phyloP scores from a whole-genome alignment of 1,140 invertebrate species.

The Chlorops oryzae region DNA sequence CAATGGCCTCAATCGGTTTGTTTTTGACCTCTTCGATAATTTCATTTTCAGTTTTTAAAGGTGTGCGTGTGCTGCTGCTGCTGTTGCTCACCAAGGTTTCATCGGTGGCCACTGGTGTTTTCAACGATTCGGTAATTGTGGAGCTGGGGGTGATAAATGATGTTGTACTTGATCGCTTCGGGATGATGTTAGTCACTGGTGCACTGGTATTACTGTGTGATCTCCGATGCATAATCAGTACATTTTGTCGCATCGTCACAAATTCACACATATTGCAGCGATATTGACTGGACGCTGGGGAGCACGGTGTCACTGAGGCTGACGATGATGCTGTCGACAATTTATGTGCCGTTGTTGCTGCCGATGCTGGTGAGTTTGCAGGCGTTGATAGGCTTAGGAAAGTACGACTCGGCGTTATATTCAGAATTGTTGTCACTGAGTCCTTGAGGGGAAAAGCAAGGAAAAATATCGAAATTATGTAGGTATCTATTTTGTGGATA shows the following conservation, averaged over 20 bases:
- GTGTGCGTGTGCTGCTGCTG: not conserved
- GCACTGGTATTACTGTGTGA: conserved; percentile 48
- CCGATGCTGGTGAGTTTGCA: conserved; percentile 14
- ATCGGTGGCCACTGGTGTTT: conserved; percentile 7
- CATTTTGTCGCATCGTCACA: conserved; percentile 59
- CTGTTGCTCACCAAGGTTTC: not conserved
- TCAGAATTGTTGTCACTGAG: conserved; percentile 52
- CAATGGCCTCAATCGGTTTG: too few species aligned
- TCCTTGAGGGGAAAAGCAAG: too few species aligned
- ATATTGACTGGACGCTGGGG: conserved; percentile 26
- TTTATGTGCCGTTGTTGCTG: not conserved
- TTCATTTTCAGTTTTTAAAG: not conserved
- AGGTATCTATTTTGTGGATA: too few species aligned
- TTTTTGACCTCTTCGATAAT: too few species aligned
- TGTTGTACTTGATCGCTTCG: conserved; percentile 15
- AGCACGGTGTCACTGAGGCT: conserved; percentile 9
- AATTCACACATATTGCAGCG: conserved; percentile 62
- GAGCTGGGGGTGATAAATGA: not conserved
- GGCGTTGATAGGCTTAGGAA: not conserved
- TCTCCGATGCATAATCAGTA: conserved; percentile 62
- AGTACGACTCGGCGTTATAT: conserved; percentile 18
- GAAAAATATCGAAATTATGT: too few species aligned
- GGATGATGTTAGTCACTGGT: conserved; percentile 24
- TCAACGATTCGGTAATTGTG: not conserved
- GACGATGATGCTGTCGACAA: conserved; percentile 3